Conservation (phyloP, 92 coral and sea anemone species). For the Phenganax stokvisi region DNA sequence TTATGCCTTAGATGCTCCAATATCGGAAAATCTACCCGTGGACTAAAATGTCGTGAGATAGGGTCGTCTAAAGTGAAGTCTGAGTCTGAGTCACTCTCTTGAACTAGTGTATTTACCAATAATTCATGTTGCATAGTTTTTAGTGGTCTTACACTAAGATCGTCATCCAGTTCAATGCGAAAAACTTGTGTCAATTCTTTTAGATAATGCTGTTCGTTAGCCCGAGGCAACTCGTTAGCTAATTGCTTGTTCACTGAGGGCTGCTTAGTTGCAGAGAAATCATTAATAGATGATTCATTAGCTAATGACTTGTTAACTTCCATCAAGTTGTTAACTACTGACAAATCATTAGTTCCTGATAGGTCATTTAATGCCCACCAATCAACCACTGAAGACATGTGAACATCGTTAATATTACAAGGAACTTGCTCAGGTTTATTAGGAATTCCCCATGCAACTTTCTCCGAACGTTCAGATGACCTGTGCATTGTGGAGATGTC, state of each 20-base stretch:
- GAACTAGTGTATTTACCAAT: neutral
- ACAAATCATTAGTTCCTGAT: conserved; percentile 25
- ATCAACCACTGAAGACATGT: conserved; percentile 61
- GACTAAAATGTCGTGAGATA: conserved; percentile 6
- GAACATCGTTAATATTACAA: conserved; percentile 46
- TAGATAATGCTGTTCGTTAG: neutral
- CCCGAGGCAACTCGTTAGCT: neutral
- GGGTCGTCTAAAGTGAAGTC: conserved; percentile 34
- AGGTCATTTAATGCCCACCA: conserved; percentile 74
- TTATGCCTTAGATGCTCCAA: neutral
- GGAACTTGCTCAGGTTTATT: neutral
- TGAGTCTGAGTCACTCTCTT: conserved; percentile 14
- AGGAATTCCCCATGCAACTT: neutral
- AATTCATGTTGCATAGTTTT: neutral
- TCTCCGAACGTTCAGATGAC: neutral
- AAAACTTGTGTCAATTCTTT: conserved; percentile 5
- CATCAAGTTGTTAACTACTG: neutral
- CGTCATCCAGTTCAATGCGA: conserved; percentile 22
- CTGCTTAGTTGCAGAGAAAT: neutral
- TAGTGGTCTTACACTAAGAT: neutral
- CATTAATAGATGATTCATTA: neutral
- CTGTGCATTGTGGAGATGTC: neutral
- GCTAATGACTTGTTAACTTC: neutral
- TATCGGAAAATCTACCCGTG: neutral
- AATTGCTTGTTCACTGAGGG: neutral